Evolutionary conservation across 2,113 vertebrate genomes (phyloP), one percentile per base, ranked within the genome.

Genomic region (Cottus gobio): DNA sequence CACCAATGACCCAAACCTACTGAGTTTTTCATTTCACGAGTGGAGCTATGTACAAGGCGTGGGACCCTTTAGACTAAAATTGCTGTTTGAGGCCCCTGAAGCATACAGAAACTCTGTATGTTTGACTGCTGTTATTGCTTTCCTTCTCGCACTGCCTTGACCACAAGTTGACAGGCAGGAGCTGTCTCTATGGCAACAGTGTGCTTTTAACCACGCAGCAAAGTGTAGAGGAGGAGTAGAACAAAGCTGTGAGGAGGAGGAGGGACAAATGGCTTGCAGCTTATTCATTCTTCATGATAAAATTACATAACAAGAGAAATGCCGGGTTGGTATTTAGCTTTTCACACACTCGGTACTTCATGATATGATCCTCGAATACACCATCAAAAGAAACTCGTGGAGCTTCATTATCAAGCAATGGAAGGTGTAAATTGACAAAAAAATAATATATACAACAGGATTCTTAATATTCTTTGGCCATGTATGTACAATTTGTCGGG

Each of bases 101-200:
- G 50, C 37, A 22, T 36, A n/a, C 11, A 46, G 11, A 67, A 74
- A n/a, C 52, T 57, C 22, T 2, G 5, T 22, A 39, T 61, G 37
- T 79, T 66, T 79, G 26, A 75, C 63, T 68, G 50, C n/a, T 65
- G 58, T 63, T 73, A 48, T 78, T 72, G 39, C 15, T 42, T 44
- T 64, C 31, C 58, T n/a, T 46, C 46, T 28, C 2, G 1, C 22
- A 71, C n/a, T 79, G 48, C 61, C 50, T 82, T 75, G 78, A 87
- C 85, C 76, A 48, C 44, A 64, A 70, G 28, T 79, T 71, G 66
- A 83, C 46, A 76, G 56, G 66, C 77, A 74, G 70, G 31, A 54
- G 78, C 67, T 0, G 62, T 90, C 75, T 77, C 90, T 79, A 86
- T 90, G 79, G 82, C 82, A 90, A 92, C 85, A 18, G 68, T 69